Evolutionary conservation across 1,140 invertebrate species (phyloP), one percentile per base, ranked within the genome.

Genomic region (Aplysia californica): DNA sequence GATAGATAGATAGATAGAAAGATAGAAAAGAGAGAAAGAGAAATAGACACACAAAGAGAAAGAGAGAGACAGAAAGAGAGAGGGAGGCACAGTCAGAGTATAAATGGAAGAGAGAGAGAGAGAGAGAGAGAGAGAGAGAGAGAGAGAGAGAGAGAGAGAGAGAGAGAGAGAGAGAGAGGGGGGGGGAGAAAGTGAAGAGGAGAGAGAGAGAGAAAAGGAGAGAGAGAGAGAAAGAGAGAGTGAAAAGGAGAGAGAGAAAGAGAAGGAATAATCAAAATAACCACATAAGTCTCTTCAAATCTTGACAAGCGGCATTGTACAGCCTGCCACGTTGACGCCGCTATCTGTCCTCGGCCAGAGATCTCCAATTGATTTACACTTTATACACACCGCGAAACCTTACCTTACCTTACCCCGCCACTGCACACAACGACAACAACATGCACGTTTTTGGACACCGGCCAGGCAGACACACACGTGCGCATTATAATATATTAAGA

Each of bases 151-250:
- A 33, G 64, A 66, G 31, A 66, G 64, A 33, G 64, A 66, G 31
- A 18, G 64, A 33, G 31, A 66, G 31, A 66, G 64, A 33, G 31
- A 66, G 31, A 33, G 64, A 33, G 64, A 33, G 64, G 36, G 31
- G n/a, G 64, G 36, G 64, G 36, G 64, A 35, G 64, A 66, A n/a
- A 33, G 64, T 10, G 64, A 33, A 10, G 31, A 21, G n/a, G 64
- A 33, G 26, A 33, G 23, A 66, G 64, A 35, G 31, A 66, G 23
- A 35, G n/a, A n/a, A 35, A 33, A 35, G 31, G 33, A 33, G 6
- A 21, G 64, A 66, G 64, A 66, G 64, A 33, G 64, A 66, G 64
- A 33, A 36, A 33, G 64, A 33, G 31, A 66, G 64, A 33, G 64
- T 10, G 31, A 66, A n/a, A 33, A 35, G n/a, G 64, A 33, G 64